Base-by-base conservation (phyloP, 2,113 vertebrate species). In the Sisor rabdophorus region DNA sequence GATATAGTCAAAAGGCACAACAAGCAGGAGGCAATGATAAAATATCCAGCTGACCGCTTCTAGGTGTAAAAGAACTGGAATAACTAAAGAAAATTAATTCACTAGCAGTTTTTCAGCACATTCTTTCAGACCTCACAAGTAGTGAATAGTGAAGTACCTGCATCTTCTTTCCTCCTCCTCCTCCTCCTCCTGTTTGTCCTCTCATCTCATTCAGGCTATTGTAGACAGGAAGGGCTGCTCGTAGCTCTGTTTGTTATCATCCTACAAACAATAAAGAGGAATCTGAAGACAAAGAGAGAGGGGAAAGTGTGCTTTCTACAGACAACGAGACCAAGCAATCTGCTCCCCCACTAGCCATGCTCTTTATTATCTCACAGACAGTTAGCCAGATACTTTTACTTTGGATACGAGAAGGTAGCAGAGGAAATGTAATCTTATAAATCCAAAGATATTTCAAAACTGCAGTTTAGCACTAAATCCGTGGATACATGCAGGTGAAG, bases 261-360 rank as follows among this genome's bases (percentile, higher is more conserved):
- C 77, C 73, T 58, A 30, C 74, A 89, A 87, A 90, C 89, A 90
- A 90, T 89, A 84, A 87, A 84, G 73, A 88, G 86, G 88, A 91
- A 89, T 85, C 80, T 80, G 63, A 87, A 82, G 84, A 89, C 89
- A 91, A 88, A 89, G n/a, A 36, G 84, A 85, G 83, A 84, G 81
- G 86, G 85, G 87, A 88, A 89, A 88, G 86, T 83, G 81, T 83
- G 44, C 76, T 86, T 85, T 85, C 81, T 55, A 81, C 80, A 79
- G 78, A 73, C 77, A 74, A 77, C 71, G 73, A 59, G 59, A 77
- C 47, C 28, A 69, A 10, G 40, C 60, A 71, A 36, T 28, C 76
- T 65, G 76, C 56, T 58, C 54, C 78, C 58, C 58, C 56, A 55
- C 24, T 32, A 10, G 64, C 19, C 24, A 15, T 47, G n/a, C 13